Base-by-base conservation (phyloP, 2,113 vertebrate species). In the Triplophysa siluroides region DNA sequence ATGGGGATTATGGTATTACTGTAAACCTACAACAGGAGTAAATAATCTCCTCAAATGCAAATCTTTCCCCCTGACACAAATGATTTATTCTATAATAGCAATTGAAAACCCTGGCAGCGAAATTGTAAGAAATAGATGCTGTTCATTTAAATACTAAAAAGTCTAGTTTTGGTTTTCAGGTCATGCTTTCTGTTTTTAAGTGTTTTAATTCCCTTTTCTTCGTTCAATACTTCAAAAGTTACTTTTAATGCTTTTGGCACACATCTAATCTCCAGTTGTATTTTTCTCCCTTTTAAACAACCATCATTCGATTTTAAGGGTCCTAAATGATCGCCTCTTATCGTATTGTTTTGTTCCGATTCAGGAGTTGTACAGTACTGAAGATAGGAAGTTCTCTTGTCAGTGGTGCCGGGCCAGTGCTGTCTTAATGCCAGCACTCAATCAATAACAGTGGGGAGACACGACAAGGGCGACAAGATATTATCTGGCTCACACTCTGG, bases 381-480 rank as follows among this genome's bases (percentile, higher is more conserved):
- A 78, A 58, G 56, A 18, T 11, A 38, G 38, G 23, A 26, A 29
- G n/a, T 50, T 65, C 75, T 50, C 63, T 78, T 52, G 67, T 78
- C 19, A 65, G 85, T 83, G 83, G 87, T 76, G 88, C 84, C 80
- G 83, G 88, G 86, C 89, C 85, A 69, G 83, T 87, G 81, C 86
- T 85, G 85, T 85, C 90, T 92, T 92, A 93, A 92, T 90, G 88
- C 88, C 90, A 84, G 82, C 89, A 90, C 91, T 92, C 90, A 90
- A 91, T 92, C 91, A 91, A 91, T 91, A 88, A 89, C 87, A 73
- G 86, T 83, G 87, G 90, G 89, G 90, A 92, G 92, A 92, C 89
- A 85, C 85, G 91, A 93, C 91, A 92, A 92, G 92, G 91, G 90
- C 90, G 90, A 93, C 92, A 92, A 92, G 92, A 94, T 92, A 93